These are phyloP conservation scores for Shargacucullia verbasci DNA, from an alignment of 2,888 invertebrate genomes.

Conservation along the genomic window DNA sequence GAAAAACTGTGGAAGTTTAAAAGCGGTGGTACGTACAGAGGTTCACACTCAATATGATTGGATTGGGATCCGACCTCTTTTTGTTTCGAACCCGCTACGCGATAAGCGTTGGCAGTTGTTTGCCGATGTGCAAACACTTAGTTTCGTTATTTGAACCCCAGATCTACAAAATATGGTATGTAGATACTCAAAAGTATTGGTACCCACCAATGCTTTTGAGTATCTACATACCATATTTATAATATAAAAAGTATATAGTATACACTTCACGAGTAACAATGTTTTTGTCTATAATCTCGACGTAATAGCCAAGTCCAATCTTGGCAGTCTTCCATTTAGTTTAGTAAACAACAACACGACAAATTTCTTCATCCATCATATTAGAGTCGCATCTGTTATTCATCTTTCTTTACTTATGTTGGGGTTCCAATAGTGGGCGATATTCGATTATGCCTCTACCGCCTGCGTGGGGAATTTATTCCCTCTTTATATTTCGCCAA, in stretches of 20 bases:
- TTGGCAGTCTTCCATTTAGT: slow-evolving; percentile 30
- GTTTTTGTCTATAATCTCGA: slow-evolving; percentile 9
- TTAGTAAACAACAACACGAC: slow-evolving; percentile 37
- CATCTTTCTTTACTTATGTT: slow-evolving; percentile 55
- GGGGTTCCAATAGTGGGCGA: slow-evolving; percentile 46
- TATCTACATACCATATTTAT: too few species aligned
- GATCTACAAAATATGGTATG: too few species aligned
- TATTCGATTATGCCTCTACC: slow-evolving; percentile 61
- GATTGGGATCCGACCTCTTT: slow-evolving; percentile 16
- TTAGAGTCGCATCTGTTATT: slow-evolving; percentile 58
- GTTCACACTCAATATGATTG: slow-evolving; percentile 33
- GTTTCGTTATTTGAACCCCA: not conserved
- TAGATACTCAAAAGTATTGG: too few species aligned
- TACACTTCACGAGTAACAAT: too few species aligned
- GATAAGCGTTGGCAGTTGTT: slow-evolving; percentile 7
- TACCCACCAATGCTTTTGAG: too few species aligned
- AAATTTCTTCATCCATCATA: slow-evolving; percentile 59
- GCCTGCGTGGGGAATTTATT: slow-evolving; percentile 53
- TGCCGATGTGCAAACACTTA: not conserved
- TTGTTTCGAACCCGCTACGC: slow-evolving; percentile 16
- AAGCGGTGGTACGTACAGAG: slow-evolving; percentile 8
- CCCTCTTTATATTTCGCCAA: slow-evolving; percentile 49
- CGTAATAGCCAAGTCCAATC: slow-evolving; percentile 23
- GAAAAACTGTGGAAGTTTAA: slow-evolving; percentile 3
- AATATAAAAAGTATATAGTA: too few species aligned